Percentiles rank a stretch among this genome's conserved stretches.
These are phyloP conservation scores for Marisa cornuarietis DNA, from an alignment of 1,140 invertebrate species.

Conservation along the genomic window DNA sequence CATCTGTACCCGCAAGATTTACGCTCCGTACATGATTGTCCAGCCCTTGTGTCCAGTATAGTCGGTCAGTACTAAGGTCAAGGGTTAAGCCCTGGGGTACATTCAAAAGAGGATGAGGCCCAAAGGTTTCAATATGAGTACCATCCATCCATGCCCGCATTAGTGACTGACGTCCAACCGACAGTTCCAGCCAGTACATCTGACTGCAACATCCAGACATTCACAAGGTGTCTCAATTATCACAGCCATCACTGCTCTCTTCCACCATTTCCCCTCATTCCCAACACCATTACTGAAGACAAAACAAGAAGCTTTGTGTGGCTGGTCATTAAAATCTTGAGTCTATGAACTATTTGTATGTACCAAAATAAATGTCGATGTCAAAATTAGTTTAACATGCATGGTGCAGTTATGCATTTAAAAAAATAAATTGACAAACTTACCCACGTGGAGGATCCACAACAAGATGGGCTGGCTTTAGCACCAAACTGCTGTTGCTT, in stretches of 20 bases:
- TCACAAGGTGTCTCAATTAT: too few species aligned
- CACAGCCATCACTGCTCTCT: too few species aligned
- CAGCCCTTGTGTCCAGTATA: conserved; percentile 49
- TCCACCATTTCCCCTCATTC: too few species aligned
- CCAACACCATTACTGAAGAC: too few species aligned
- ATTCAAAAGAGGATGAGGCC: too few species aligned
- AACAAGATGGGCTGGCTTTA: conserved; percentile 45
- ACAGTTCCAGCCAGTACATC: conserved; percentile 91
- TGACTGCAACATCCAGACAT: conserved; percentile 37
- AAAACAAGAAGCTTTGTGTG: too few species aligned
- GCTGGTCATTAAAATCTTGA: too few species aligned
- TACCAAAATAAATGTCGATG: too few species aligned
- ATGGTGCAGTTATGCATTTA: too few species aligned
- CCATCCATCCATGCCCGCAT: conserved; percentile 94
- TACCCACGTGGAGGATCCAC: conserved; percentile 58
- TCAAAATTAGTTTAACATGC: too few species aligned
- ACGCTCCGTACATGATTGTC: background rate
- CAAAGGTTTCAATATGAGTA: conserved; percentile 9
- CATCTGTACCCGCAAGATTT: background rate
- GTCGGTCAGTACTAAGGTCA: conserved; percentile 39
- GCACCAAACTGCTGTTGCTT: conserved; percentile 30
- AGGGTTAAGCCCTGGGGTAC: conserved; percentile 40
- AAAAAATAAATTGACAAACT: conserved; percentile 11
- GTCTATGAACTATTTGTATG: too few species aligned
- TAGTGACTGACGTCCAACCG: conserved; percentile 84